Conservation (phyloP, 2,113 vertebrate genomes). For the Microcebus tavaratra region DNA sequence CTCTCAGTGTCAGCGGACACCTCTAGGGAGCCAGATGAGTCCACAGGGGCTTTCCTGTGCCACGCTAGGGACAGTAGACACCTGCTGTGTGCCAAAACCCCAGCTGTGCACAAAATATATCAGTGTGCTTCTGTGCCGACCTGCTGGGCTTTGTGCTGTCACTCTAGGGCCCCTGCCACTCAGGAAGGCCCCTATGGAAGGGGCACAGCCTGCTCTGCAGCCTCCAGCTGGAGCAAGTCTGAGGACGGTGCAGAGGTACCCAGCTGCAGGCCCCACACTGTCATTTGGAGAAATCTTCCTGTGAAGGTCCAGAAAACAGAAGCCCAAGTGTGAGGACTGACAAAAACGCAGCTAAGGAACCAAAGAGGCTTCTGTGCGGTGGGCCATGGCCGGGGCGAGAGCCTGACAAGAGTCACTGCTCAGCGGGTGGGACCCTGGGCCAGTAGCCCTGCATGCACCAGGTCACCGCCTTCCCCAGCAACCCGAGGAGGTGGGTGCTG, state of each 20-base stretch:
- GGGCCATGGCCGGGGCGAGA: not conserved
- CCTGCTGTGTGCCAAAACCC: accelerated
- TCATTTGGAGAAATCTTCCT: not conserved
- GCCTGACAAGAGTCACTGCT: not conserved
- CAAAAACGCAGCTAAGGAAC: no score
- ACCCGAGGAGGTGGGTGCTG: accelerated
- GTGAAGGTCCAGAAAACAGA: not conserved
- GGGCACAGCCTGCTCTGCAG: not conserved
- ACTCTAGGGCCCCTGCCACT: not conserved
- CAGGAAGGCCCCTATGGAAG: not conserved
- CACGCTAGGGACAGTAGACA: not conserved
- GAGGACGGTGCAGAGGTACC: accelerated
- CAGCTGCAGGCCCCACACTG: accelerated
- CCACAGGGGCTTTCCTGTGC: not conserved
- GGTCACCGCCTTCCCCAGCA: not conserved
- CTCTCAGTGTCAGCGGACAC: no score
- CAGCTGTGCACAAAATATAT: no score
- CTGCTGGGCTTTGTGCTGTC: not conserved
- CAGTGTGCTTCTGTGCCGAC: not conserved
- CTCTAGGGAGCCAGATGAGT: not conserved
- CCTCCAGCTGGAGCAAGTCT: not conserved
- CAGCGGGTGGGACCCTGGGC: not conserved
- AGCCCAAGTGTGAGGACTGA: not conserved
- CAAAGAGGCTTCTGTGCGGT: not conserved
- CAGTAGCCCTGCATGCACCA: not conserved